Evolutionary conservation across 1,140 invertebrate genomes (phyloP).

Genomic region (Manduca sexta): DNA sequence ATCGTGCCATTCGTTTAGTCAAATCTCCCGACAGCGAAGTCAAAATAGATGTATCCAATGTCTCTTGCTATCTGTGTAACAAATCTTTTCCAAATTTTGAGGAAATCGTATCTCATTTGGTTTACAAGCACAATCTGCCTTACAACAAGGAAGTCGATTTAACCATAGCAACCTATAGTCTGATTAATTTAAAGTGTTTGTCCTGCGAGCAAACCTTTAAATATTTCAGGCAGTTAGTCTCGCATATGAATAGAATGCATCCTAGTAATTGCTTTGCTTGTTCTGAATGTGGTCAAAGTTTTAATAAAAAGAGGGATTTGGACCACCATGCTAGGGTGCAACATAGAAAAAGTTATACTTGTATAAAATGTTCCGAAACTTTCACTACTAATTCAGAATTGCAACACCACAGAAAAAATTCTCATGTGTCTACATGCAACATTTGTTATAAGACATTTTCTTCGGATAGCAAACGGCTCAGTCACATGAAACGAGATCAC

Average conservation of each 20-base stretch:
- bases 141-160: conserved; percentile 27
- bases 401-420: conserved; percentile 24
- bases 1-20: conserved; percentile 27
- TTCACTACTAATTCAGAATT: conserved; percentile 20
- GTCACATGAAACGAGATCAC: conserved; percentile 37
- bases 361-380: conserved; percentile 23
- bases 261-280: conserved; percentile 27
- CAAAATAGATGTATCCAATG: conserved; percentile 46
- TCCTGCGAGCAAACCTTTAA: conserved; percentile 29
- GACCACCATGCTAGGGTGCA: conserved; percentile 22
- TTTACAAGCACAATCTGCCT: conserved; percentile 24
- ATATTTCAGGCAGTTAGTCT: conserved; percentile 29
- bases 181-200: conserved; percentile 36
- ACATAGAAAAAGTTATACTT: conserved; percentile 25
- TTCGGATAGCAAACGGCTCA: conserved; percentile 20
- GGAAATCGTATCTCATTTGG: conserved; percentile 36
- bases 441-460: conserved; percentile 34
- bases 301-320: conserved; percentile 37
- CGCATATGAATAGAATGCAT: conserved; percentile 33
- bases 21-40: conserved; percentile 28
- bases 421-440: conserved; percentile 30
- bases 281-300: conserved; percentile 24
- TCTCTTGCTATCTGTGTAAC: conserved; percentile 38
- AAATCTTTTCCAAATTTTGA: conserved; percentile 27
- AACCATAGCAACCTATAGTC: conserved; percentile 18